Evolutionary conservation across 2,797 vertebrate species (phyloP).

Genomic region (Cossypha polioptera): DNA sequence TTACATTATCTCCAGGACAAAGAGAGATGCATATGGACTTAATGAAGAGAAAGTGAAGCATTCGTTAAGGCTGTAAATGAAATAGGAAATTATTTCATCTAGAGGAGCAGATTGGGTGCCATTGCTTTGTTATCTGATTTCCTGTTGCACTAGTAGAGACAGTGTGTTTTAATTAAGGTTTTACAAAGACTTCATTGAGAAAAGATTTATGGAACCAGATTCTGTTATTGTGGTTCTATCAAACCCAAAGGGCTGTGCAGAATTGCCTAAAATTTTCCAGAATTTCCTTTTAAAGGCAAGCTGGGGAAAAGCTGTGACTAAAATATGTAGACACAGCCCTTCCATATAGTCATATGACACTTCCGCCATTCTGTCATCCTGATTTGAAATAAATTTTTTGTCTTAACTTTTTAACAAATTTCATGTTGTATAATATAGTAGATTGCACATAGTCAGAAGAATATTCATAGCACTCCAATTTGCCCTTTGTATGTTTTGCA

Average conservation of each 20-base stretch:
- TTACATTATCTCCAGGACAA: background rate
- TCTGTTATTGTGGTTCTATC: background rate
- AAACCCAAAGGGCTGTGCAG: background rate
- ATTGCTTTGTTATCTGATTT: background rate
- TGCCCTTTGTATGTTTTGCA: background rate
- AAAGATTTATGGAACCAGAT: background rate
- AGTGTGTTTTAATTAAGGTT: conserved; percentile 5
- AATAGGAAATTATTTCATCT: conserved; percentile 23
- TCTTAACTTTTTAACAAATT: background rate
- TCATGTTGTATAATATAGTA: background rate
- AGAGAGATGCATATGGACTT: background rate
- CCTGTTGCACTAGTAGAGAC: background rate
- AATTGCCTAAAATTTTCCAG: background rate
- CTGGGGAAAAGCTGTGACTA: background rate
- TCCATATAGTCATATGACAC: background rate
- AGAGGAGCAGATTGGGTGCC: background rate
- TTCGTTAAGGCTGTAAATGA: background rate
- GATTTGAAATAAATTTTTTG: background rate
- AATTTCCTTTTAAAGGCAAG: background rate
- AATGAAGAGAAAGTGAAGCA: conserved; percentile 1
- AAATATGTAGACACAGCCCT: background rate
- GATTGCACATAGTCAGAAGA: background rate
- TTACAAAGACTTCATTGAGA: background rate
- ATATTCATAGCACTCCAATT: background rate
- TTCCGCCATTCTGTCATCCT: background rate